These are phyloP conservation scores for Romanomermis culicivorax DNA, from an alignment of 2,888 invertebrate genomes.

Conservation along the genomic window DNA sequence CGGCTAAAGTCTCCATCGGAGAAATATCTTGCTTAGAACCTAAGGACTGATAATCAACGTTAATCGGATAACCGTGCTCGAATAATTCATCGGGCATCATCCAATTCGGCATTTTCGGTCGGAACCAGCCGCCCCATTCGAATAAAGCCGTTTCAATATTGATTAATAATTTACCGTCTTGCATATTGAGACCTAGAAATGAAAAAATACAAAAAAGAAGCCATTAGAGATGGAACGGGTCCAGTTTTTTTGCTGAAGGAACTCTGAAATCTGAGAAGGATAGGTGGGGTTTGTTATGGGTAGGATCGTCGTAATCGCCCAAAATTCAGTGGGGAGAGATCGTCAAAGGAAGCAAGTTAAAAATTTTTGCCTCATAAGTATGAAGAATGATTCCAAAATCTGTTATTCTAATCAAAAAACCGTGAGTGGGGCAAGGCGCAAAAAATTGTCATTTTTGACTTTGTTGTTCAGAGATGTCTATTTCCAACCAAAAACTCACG, in stretches of 20 bases:
- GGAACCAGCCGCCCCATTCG: slow-evolving; percentile 80
- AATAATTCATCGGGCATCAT: slow-evolving; percentile 38
- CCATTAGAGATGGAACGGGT: too few relatives aligned
- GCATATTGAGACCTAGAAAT: not conserved
- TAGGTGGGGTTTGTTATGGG: not conserved
- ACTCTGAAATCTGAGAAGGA: not conserved
- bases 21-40: slow-evolving; percentile 30
- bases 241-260: not conserved
- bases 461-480: too few relatives aligned
- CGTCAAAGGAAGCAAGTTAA: too few relatives aligned
- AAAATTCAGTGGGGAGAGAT: too few relatives aligned
- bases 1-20: slow-evolving; percentile 42
- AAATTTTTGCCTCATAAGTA: too few relatives aligned
- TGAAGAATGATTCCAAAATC: too few relatives aligned
- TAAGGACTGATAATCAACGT: slow-evolving; percentile 45
- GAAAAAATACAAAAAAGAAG: too few relatives aligned
- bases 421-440: too few relatives aligned
- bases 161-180: slow-evolving; percentile 39
- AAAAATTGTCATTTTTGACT: too few relatives aligned
- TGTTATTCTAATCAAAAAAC: too few relatives aligned
- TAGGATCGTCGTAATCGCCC: not conserved
- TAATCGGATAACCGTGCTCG: slow-evolving; percentile 52
- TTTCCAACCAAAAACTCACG: too few relatives aligned
- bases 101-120: slow-evolving; percentile 52
- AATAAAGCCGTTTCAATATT: slow-evolving; percentile 72